Conservation (phyloP, 1,140 invertebrate genomes). For the Littorina saxatilis region DNA sequence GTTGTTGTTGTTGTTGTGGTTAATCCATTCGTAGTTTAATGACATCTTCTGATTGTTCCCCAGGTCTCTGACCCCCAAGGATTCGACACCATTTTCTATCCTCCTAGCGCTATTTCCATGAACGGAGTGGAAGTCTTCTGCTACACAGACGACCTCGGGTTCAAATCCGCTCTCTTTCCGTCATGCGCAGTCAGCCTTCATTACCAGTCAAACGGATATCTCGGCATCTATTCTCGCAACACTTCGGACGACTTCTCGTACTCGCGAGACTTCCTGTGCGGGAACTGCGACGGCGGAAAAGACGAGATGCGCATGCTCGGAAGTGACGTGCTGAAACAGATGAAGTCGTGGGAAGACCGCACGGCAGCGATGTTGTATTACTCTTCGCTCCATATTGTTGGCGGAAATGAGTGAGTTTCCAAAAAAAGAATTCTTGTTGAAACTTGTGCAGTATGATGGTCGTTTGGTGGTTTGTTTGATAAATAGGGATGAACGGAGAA, state of each 20-base stretch:
- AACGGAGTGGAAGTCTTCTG: conserved; percentile 5
- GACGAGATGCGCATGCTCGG: not conserved
- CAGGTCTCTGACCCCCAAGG: conserved; percentile 4
- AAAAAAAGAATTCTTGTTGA: not conserved
- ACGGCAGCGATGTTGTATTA: not conserved
- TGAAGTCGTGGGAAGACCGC: not conserved
- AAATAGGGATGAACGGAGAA: no score
- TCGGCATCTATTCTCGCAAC: conserved; percentile 1
- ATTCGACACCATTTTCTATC: not conserved
- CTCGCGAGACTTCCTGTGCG: not conserved
- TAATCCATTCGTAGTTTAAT: no score
- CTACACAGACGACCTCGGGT: not conserved
- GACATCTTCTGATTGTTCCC: no score
- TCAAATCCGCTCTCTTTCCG: conserved; percentile 2
- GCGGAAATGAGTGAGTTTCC: not conserved
- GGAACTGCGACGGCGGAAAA: not conserved
- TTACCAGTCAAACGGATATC: not conserved
- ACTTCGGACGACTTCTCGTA: not conserved
- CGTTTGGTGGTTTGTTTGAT: no score
- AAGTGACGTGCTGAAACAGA: not conserved
- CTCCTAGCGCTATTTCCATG: not conserved
- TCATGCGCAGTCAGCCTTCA: not conserved
- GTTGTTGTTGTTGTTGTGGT: no score
- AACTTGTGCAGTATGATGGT: not conserved
- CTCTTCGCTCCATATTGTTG: not conserved